Conservation (phyloP, 2,888 invertebrate species). For the Synergus umbraculus region DNA sequence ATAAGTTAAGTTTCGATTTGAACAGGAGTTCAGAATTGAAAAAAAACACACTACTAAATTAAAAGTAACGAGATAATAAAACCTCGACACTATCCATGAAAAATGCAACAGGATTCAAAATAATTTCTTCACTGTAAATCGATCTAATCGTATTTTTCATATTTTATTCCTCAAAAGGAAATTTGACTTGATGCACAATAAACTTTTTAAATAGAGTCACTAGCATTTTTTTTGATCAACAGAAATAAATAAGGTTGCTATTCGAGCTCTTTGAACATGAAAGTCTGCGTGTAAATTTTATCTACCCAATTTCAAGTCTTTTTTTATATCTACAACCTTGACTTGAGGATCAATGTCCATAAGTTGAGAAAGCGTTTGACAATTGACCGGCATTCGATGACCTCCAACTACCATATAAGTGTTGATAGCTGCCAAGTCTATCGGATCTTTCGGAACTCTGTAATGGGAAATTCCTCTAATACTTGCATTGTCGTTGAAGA, state of each 20-base stretch:
- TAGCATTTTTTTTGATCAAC: not conserved
- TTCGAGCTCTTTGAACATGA: not conserved
- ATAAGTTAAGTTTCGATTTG: not conserved
- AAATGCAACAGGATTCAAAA: not conserved
- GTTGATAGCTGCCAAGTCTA: slow-evolving; percentile 77
- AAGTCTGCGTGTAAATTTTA: not conserved
- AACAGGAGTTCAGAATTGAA: slow-evolving; percentile 6
- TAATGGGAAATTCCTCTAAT: slow-evolving; percentile 78
- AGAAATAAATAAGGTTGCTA: not conserved
- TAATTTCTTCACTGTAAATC: not conserved
- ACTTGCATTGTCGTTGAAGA: slow-evolving; percentile 52
- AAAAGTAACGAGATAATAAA: not conserved
- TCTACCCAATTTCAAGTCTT: slow-evolving; percentile 10
- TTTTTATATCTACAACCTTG: slow-evolving; percentile 74
- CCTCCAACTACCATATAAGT: slow-evolving; percentile 80
- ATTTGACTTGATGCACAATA: not conserved
- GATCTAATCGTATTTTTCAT: not conserved
- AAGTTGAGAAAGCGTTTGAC: slow-evolving; percentile 79
- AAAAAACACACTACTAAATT: slow-evolving; percentile 5
- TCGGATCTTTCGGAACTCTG: slow-evolving; percentile 75
- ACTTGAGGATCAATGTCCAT: slow-evolving; percentile 79
- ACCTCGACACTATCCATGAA: not conserved
- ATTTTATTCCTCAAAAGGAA: not conserved
- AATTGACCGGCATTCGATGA: slow-evolving; percentile 78
- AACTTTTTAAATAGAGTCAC: not conserved